These are phyloP conservation scores for Neomonachus schauinslandi DNA, from an alignment of 2,113 vertebrate genomes.

Conservation along the genomic window DNA sequence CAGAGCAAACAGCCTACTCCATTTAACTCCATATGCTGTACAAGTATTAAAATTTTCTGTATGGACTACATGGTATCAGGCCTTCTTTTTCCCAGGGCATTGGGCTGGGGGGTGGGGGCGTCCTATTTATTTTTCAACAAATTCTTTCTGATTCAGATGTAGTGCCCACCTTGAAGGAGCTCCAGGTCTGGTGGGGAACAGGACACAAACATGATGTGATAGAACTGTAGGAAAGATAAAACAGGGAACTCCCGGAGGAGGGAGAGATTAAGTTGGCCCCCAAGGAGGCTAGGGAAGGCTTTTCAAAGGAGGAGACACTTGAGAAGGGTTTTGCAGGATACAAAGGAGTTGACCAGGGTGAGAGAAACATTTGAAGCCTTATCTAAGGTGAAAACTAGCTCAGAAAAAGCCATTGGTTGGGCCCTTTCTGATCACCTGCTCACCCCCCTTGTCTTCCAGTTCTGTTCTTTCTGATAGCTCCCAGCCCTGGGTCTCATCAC, in stretches of 20 bases:
- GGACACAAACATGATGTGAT: background rate
- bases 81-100: background rate
- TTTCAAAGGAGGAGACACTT: background rate
- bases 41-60: slow-evolving; percentile 46
- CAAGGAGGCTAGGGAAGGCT: background rate
- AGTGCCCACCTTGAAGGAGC: background rate
- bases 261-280: background rate
- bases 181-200: background rate
- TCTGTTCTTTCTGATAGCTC: background rate
- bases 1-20: background rate
- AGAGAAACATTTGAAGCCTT: slow-evolving; percentile 14
- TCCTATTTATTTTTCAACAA: slow-evolving; percentile 7
- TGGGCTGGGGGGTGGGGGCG: background rate
- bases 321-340: background rate
- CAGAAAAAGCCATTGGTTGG: background rate
- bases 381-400: slow-evolving; percentile 15
- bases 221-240: background rate
- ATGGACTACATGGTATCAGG: background rate
- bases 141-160: slow-evolving; percentile 15
- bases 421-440: background rate
- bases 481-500: background rate
- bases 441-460: background rate
- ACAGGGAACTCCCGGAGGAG: background rate
- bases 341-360: background rate
- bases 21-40: background rate